Conservation (phyloP, 2,888 invertebrate genomes). For the Saturnia japonica region DNA sequence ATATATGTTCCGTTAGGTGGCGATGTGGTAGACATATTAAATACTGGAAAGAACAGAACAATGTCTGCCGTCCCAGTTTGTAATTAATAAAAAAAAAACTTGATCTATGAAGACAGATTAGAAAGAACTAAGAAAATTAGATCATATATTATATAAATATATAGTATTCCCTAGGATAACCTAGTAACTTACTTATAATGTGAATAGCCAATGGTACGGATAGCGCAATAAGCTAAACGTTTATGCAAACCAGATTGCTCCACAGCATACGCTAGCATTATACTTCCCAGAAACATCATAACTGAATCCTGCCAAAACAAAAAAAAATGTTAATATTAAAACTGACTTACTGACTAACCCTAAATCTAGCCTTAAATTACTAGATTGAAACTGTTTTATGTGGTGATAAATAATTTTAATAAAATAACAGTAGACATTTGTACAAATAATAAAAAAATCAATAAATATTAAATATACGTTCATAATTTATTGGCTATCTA, state of each 20-base stretch:
- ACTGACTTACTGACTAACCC: not conserved
- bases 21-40: too few species aligned
- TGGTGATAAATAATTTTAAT: not conserved
- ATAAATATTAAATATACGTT: too few species aligned
- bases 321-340: not conserved
- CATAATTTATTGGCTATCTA: too few species aligned
- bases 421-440: not conserved
- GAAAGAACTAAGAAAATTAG: too few species aligned
- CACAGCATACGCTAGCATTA: conserved; percentile 63
- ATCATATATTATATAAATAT: too few species aligned
- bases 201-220: conserved; percentile 65
- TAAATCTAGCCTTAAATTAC: not conserved
- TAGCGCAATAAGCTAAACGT: conserved; percentile 59
- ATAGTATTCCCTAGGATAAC: too few species aligned
- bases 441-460: not conserved
- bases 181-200: conserved; percentile 53
- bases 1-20: too few species aligned
- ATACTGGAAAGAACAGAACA: too few species aligned
- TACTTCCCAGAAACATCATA: conserved; percentile 68
- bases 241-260: conserved; percentile 70
- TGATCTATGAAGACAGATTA: too few species aligned
- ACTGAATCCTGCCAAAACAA: conserved; percentile 58
- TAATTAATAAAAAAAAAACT: too few species aligned
- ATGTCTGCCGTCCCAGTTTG: too few species aligned
- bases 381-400: not conserved